These are phyloP conservation scores for Cryptus viduatorius DNA, from an alignment of 2,888 invertebrate species.

Conservation along the genomic window DNA sequence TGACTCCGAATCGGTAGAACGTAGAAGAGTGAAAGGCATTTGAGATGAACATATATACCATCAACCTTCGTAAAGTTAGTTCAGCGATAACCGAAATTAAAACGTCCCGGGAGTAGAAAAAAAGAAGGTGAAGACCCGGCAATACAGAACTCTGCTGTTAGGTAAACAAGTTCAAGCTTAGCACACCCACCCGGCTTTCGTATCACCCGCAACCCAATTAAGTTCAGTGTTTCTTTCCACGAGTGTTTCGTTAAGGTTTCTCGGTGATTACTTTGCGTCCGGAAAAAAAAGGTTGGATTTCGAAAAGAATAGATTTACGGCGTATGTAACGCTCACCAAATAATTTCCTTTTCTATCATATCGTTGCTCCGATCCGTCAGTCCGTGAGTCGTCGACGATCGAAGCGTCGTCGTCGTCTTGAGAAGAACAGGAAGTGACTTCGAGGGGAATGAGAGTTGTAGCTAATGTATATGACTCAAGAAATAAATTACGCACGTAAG, in stretches of 20 bases:
- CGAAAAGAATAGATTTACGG: neutral
- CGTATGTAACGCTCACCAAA: neutral
- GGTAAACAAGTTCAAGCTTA: constrained; percentile 50
- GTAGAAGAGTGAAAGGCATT: too few species aligned
- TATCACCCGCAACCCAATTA: constrained; percentile 59
- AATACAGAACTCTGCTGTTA: constrained; percentile 16
- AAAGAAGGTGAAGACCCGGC: constrained; percentile 20
- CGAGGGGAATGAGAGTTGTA: neutral
- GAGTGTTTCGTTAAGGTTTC: constrained; percentile 60
- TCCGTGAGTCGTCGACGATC: neutral
- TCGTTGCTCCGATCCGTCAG: constrained; percentile 10
- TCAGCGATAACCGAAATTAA: too few species aligned
- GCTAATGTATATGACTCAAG: constrained; percentile 67
- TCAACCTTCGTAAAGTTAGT: too few species aligned
- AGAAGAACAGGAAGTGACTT: constrained; percentile 33
- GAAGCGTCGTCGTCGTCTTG: neutral
- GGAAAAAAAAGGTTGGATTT: neutral
- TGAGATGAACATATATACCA: too few species aligned
- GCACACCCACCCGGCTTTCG: neutral
- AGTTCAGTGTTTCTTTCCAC: constrained; percentile 54
- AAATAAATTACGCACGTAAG: constrained; percentile 69
- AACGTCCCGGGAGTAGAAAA: neutral
- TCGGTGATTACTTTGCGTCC: constrained; percentile 51
- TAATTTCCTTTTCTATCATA: neutral
- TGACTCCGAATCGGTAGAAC: too few species aligned